Conservation (phyloP, 2,113 vertebrate species). For the Hippocampus comes region DNA sequence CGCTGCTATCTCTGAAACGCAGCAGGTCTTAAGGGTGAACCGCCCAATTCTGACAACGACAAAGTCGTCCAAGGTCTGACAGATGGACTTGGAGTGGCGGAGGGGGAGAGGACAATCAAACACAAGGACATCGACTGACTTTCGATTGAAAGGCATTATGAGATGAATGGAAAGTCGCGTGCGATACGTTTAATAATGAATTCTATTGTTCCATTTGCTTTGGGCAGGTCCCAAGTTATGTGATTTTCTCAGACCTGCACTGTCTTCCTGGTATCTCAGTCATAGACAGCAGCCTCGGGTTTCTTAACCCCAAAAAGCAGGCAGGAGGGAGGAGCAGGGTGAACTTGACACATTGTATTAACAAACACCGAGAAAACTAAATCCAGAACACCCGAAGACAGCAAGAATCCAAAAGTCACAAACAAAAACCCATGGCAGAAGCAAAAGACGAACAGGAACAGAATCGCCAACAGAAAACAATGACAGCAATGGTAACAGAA, state of each 20-base stretch:
- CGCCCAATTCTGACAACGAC: not conserved
- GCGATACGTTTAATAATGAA: not conserved
- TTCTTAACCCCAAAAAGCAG: not conserved
- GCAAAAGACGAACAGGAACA: too few relatives aligned
- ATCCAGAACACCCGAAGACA: too few relatives aligned
- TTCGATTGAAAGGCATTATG: not conserved
- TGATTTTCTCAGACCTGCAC: not conserved
- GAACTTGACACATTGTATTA: too few relatives aligned
- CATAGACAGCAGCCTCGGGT: not conserved
- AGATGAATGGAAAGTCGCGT: not conserved
- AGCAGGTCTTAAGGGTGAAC: not conserved
- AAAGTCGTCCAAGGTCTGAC: not conserved
- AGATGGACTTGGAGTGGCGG: not conserved
- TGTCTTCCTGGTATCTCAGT: not conserved
- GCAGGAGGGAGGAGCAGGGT: too few relatives aligned
- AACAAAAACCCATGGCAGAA: too few relatives aligned
- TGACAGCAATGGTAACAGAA: too few relatives aligned
- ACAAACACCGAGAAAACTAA: too few relatives aligned
- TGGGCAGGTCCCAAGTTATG: not conserved
- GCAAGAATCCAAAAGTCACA: too few relatives aligned
- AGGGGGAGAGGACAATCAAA: constrained; percentile 3
- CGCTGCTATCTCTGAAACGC: not conserved
- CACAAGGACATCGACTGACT: not conserved
- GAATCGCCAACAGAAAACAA: too few relatives aligned
- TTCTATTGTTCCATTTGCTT: not conserved